These are phyloP conservation scores for Mellivora capensis DNA, from an alignment of 2,113 vertebrate genomes.

Conservation along the genomic window DNA sequence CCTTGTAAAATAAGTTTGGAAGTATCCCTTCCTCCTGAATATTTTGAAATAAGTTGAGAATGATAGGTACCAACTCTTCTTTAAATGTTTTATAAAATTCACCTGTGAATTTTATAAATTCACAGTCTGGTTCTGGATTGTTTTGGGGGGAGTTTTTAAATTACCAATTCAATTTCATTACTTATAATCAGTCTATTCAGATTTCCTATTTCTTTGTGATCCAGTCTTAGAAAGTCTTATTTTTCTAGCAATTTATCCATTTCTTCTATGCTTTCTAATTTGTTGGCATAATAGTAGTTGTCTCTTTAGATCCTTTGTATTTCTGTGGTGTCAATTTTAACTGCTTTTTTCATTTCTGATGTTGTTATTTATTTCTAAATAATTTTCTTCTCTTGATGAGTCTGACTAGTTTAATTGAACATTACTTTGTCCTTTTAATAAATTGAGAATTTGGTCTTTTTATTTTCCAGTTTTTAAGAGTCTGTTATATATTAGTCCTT, in stretches of 20 bases:
- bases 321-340: neutral
- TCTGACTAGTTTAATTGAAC: neutral
- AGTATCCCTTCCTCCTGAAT: neutral
- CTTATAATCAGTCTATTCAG: neutral
- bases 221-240: neutral
- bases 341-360: neutral
- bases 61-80: neutral
- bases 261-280: neutral
- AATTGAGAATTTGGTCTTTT: neutral
- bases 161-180: neutral
- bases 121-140: neutral
- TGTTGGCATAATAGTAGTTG: neutral
- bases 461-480: neutral
- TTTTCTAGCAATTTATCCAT: neutral
- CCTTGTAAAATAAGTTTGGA: neutral
- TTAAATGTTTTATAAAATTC: neutral
- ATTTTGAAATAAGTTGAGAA: neutral
- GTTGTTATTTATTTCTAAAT: neutral
- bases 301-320: neutral
- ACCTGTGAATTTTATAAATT: neutral
- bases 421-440: neutral
- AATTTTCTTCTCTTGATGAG: neutral
- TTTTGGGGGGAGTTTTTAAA: neutral
- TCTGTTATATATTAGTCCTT: neutral
- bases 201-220: neutral